A percentile compares a stretch with the other conserved stretches of the same genome.
These are phyloP conservation scores for Labrus mixtus DNA, from an alignment of 2,113 vertebrate genomes.

Conservation along the genomic window DNA sequence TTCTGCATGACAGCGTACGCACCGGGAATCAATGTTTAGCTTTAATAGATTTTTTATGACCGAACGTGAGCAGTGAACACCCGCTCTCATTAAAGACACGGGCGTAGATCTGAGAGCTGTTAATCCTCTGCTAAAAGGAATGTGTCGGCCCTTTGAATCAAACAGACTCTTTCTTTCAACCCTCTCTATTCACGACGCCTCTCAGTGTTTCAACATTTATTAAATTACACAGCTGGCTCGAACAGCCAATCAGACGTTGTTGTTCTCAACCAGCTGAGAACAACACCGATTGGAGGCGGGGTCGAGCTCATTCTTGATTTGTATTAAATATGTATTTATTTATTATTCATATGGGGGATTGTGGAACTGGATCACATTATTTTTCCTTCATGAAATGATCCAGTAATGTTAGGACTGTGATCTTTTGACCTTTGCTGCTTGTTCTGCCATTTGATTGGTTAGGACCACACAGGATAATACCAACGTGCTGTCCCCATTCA, in stretches of 20 bases:
- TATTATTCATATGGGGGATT: too few relatives aligned
- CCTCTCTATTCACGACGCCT: constrained; percentile 12
- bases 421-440: too few relatives aligned
- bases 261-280: constrained; percentile 3
- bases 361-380: too few relatives aligned
- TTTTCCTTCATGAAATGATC: too few relatives aligned
- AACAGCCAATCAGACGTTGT: constrained; percentile 37
- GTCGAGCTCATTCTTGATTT: too few relatives aligned
- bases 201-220: constrained; percentile 28
- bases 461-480: too few relatives aligned
- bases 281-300: too few relatives aligned
- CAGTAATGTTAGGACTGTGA: too few relatives aligned
- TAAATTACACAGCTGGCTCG: constrained; percentile 23
- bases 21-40: constrained; percentile 30
- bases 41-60: constrained; percentile 56
- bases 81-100: constrained; percentile 46
- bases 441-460: too few relatives aligned
- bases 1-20: constrained; percentile 3
- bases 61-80: constrained; percentile 40
- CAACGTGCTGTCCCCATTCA: too few relatives aligned
- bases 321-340: too few relatives aligned
- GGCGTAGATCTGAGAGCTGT: constrained; percentile 50
- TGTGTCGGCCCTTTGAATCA: constrained; percentile 29
- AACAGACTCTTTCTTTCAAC: constrained; percentile 33
- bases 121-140: constrained; percentile 60